Evolutionary conservation across 1,140 invertebrate species (phyloP).

Genomic region (Melitaea cinxia): DNA sequence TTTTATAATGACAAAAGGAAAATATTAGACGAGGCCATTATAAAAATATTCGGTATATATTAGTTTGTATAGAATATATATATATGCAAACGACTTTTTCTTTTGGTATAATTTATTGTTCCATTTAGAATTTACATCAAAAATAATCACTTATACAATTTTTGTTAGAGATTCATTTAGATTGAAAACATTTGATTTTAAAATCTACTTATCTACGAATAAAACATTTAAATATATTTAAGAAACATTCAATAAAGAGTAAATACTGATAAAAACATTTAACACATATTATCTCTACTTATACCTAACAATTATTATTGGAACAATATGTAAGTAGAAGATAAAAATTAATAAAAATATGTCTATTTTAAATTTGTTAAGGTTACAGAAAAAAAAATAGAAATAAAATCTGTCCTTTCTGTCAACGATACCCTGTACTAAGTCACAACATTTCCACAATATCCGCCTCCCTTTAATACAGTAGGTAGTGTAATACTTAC

Average conservation of each 20-base stretch:
- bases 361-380: constrained; percentile 43
- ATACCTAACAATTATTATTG: constrained; percentile 55
- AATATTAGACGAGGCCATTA: no score
- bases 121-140: constrained; percentile 63
- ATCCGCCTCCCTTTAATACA: constrained; percentile 51
- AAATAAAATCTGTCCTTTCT: constrained; percentile 50
- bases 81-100: constrained; percentile 6
- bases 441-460: constrained; percentile 61
- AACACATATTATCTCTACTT: constrained; percentile 67
- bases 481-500: constrained; percentile 71
- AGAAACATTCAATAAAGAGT: constrained; percentile 62
- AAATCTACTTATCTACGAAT: constrained; percentile 59
- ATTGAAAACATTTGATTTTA: constrained; percentile 59
- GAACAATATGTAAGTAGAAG: constrained; percentile 38
- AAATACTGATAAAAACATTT: constrained; percentile 75
- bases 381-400: constrained; percentile 42
- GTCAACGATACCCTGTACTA: constrained; percentile 72
- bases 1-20: no score
- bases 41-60: no score
- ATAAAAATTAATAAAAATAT: constrained; percentile 36
- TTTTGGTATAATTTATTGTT: constrained; percentile 58
- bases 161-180: constrained; percentile 56
- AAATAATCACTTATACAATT: constrained; percentile 60
- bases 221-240: constrained; percentile 67
- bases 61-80: no score